These are phyloP conservation scores for Forbesichthys papilliferus DNA, from an alignment of 2,113 vertebrate species.

Conservation along the genomic window DNA sequence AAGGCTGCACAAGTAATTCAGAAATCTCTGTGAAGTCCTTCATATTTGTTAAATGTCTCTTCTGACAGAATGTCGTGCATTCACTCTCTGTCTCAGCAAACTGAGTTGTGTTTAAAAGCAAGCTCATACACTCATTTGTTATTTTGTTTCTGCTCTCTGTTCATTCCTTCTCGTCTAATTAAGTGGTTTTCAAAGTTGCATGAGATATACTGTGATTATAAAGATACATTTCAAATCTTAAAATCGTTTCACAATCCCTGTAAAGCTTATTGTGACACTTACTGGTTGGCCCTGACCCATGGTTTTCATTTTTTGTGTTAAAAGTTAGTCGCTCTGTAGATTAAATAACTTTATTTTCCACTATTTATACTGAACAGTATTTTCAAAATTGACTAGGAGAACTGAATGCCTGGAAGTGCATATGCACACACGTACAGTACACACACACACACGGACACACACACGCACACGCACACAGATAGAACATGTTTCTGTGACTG, in stretches of 20 bases:
- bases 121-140: neutral
- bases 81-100: conserved; percentile 19
- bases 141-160: conserved; percentile 20
- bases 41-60: conserved; percentile 44
- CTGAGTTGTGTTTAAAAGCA: too few relatives aligned
- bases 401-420: conserved; percentile 2
- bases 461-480: neutral
- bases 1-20: conserved; percentile 52
- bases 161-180: conserved; percentile 36
- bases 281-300: too few relatives aligned
- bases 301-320: too few relatives aligned
- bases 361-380: conserved; percentile 32
- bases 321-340: too few relatives aligned
- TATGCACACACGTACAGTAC: neutral
- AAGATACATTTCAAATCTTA: too few relatives aligned
- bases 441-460: neutral
- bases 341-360: neutral
- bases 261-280: too few relatives aligned
- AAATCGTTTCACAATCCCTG: too few relatives aligned
- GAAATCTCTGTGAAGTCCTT: conserved; percentile 46
- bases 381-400: conserved; percentile 36
- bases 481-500: neutral
- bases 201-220: too few relatives aligned
- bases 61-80: conserved; percentile 48
- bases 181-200: conserved; percentile 38